Evolutionary conservation across 2,888 invertebrate genomes (phyloP), one percentile per base, ranked within the genome.

Genomic region (Tipula confusa): DNA sequence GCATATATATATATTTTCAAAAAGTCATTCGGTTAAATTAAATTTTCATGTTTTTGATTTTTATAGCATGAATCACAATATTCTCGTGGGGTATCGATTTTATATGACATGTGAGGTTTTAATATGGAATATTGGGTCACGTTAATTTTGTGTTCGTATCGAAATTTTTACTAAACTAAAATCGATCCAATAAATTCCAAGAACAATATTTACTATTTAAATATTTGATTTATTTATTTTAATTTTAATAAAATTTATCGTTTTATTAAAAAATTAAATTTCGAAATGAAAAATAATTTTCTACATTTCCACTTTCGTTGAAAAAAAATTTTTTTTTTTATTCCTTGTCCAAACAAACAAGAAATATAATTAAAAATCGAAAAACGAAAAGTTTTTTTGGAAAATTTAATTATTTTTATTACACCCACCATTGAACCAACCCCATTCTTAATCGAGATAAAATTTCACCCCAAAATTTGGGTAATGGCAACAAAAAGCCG

Each of bases 341-440:
- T 64, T 64, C 64, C 64, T 64, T 64, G 64, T 64, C 64, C 64
- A 64, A 64, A 64, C 64, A 64, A 64, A 64, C 64, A 64, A 64
- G 64, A 64, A 64, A 43, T 24, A 64, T 64, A 64, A 64, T 64
- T 64, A 64, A 64, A 64, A 64, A 24, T 24, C 18, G 24, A 64
- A 64, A 64, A 43, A 64, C 24, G 24, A 24, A 24, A 64, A 18
- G 24, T 64, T 64, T 64, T 64, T 64, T 64, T 64, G 7, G 24
- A 64, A 64, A 64, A 64, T 64, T 64, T 64, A 64, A 64, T 64
- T 64, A 64, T 64, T 64, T 64, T 64, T 24, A 24, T 11, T 64
- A 64, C 64, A 64, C 24, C 9, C 43, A 5, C 9, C 36, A 11
- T 9, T 36, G 7, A 5, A 1, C 43, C 64, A 64, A n/a, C 64